Base-by-base conservation (phyloP, 1,140 invertebrate species). In the Meloidogyne exigua region DNA sequence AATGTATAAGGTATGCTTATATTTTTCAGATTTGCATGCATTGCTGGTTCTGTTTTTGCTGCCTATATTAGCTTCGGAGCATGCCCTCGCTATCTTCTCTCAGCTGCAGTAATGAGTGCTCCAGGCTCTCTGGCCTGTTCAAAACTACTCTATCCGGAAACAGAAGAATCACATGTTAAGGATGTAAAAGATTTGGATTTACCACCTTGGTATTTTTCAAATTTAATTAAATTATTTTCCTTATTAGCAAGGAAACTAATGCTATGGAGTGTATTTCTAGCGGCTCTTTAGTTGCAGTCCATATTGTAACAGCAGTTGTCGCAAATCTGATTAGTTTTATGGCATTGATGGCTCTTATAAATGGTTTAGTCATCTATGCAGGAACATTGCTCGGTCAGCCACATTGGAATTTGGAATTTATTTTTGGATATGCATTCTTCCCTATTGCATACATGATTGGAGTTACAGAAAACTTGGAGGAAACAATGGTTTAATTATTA, bases 321-420 rank as follows among this genome's bases (percentile, higher is more conserved):
- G 93, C 94, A 2, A 96, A 95, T 85, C 89, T 98, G 2, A 92
- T 98, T 12, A 94, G 94, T 0, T 96, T 95, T 85, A 91, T 97
- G 0, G 91, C 94, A 0, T 91, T 94, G 76, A 88, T 96, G 2
- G 90, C 92, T 0, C 94, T 96, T 84, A 75, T 94, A 0, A 94
- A 97, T 87, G 91, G 91, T 2, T 77, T 94, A 0, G 87, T 96
- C 0, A 90, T 89, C 12, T 97, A 94, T 92, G 88, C 92, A 67
- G 93, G 93, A 0, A 87, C 83, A 0, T 87, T 95, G 13, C 90
- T 95, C 18, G 94, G 92, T 13, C 66, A 81, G 39, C 26, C 26
- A 2, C 57, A 73, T 15, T 73, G 72, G 72, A 73, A 32, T 32
- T 64, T 73, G 49, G 72, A 73, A 32, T 62, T 73, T 12, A 64